Evolutionary conservation across 2,888 invertebrate genomes (phyloP).

Genomic region (Anodontia alba): DNA sequence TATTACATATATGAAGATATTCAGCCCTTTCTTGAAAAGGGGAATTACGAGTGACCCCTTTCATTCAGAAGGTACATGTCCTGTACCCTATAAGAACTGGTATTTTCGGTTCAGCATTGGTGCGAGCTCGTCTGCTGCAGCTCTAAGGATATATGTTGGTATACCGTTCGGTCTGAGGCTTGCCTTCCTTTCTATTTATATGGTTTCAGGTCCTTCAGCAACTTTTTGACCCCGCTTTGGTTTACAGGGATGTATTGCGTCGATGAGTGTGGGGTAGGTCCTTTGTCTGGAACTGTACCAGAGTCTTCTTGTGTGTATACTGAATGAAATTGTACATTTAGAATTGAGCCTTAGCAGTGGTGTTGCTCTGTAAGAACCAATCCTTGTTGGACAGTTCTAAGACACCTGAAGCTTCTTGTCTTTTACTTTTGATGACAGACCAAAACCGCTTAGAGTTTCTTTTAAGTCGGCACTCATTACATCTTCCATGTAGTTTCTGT

Average conservation of each 20-base stretch:
- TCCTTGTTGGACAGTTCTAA: too few relatives aligned
- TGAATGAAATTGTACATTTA: neutral
- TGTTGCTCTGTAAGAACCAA: too few relatives aligned
- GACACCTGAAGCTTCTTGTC: too few relatives aligned
- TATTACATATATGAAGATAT: too few relatives aligned
- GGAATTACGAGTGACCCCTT: neutral
- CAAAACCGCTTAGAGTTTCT: too few relatives aligned
- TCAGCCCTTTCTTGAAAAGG: neutral
- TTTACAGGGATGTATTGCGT: neutral
- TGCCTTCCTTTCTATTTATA: too few relatives aligned
- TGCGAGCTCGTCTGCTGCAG: neutral
- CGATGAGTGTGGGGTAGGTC: neutral
- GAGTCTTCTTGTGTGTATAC: neutral
- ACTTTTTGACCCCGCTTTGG: neutral
- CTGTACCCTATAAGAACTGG: neutral
- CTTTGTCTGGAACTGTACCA: neutral
- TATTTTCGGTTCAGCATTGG: neutral
- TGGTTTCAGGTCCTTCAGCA: neutral
- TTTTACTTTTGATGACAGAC: too few relatives aligned
- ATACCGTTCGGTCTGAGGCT: constrained; percentile 1
- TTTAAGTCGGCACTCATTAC: too few relatives aligned
- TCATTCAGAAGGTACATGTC: neutral
- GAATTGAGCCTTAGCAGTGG: neutral
- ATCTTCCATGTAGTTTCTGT: too few relatives aligned
- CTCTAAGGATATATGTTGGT: neutral